Evolutionary conservation across 2,113 vertebrate genomes (phyloP), one percentile per base, ranked within the genome.

Genomic region (Phaethornis superciliosus): DNA sequence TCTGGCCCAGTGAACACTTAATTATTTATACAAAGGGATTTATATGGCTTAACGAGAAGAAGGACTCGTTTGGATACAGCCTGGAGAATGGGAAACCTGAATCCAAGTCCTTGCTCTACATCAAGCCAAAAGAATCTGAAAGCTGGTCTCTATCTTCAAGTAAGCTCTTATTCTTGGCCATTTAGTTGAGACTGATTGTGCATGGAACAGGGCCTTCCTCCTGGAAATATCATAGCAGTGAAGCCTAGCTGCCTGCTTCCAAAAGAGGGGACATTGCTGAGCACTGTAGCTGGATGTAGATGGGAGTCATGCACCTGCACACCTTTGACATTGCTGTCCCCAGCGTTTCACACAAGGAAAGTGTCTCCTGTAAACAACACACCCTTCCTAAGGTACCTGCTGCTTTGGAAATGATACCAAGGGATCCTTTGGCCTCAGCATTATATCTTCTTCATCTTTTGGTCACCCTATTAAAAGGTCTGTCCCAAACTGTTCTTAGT

Each of bases 21-120:
- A 96, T 96, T 92, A 95, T 96, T 95, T 86, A 92, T 93, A 84
- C 6, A 10, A 81, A 88, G 68, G 56, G 85, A 81, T 74, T 90
- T 88, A 67, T 63, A 35, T 27, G 75, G 72, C 86, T 83, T 74
- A 55, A 90, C 78, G 69, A 52, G 32, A 91, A 77, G 56, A 63
- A 96, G 75, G 26, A n/a, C 69, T 93, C 62, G 68, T 96, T 59
- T 90, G 30, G n/a, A 40, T 52, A 21, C 75, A 70, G 81, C 15
- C 24, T 67, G 47, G 33, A 32, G 47, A 94, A 51, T 10, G 5
- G 60, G 40, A 92, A 72, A 71, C 23, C 52, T 68, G 47, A 62
- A 74, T 74, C 47, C 26, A 59, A 46, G 56, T 59, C 44, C 19
- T 74, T 81, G 8, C 33, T 64, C 37, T 74, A 16, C 88, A 58